Evolutionary conservation across 2,113 vertebrate species (phyloP).

Genomic region (Sorex fumeus): DNA sequence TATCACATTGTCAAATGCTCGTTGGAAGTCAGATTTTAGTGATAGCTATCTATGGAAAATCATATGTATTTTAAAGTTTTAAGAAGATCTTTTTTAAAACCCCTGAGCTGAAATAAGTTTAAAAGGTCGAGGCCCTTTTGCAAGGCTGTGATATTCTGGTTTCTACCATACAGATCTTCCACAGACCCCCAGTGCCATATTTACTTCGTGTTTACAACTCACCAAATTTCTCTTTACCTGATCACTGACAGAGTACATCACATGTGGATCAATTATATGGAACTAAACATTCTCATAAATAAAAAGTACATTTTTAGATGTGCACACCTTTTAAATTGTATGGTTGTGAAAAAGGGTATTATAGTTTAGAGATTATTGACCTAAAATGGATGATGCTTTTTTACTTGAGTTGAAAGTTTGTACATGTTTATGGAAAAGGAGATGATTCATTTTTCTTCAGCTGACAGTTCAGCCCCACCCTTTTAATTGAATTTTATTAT

Average conservation of each 20-base stretch:
- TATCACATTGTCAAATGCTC: conserved; percentile 24
- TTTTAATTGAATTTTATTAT: neutral
- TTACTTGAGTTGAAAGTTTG: neutral
- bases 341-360: neutral
- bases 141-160: neutral
- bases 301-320: neutral
- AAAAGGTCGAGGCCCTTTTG: neutral
- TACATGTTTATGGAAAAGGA: neutral
- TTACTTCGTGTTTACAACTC: neutral
- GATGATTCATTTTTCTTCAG: neutral
- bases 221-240: neutral
- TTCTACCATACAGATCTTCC: neutral
- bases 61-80: conserved; percentile 28
- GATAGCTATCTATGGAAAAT: neutral
- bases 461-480: neutral
- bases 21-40: conserved; percentile 33
- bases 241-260: neutral
- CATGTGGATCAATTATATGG: neutral
- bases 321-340: neutral
- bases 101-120: neutral
- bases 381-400: neutral
- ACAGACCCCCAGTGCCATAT: neutral
- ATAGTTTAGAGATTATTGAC: neutral
- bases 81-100: neutral
- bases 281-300: conserved; percentile 5